phyloP scores from a whole-genome alignment of 2,888 invertebrate species.

The Campoletis raptor region DNA sequence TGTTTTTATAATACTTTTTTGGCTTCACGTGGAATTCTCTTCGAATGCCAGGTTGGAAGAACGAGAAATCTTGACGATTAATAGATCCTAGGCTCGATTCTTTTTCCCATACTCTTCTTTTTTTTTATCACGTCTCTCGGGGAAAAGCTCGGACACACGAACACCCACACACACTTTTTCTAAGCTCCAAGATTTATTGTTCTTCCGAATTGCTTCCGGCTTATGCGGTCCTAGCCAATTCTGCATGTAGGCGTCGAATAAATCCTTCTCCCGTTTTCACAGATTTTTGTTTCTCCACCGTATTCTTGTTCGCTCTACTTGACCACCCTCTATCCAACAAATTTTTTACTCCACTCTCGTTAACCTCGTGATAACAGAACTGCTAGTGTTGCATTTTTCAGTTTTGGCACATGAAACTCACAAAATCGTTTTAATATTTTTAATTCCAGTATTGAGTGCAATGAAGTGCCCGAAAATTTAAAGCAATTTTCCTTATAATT shows the following conservation, averaged over 20 bases:
- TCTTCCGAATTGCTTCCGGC: constrained; percentile 66
- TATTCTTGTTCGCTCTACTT: constrained; percentile 25
- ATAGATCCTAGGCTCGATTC: constrained; percentile 67
- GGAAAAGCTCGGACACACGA: constrained; percentile 39
- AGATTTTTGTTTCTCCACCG: constrained; percentile 31
- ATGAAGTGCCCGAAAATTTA: neutral
- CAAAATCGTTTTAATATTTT: neutral
- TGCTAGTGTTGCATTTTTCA: constrained; percentile 20
- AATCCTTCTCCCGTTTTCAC: constrained; percentile 61
- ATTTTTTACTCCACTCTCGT: constrained; percentile 27
- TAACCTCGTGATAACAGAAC: constrained; percentile 13
- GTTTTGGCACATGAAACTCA: neutral
- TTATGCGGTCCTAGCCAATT: constrained; percentile 68
- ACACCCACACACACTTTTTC: constrained; percentile 53
- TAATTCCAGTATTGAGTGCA: neutral
- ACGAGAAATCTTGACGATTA: constrained; percentile 77
- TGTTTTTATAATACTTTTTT: constrained; percentile 6
- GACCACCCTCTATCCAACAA: constrained; percentile 14
- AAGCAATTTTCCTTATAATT: neutral
- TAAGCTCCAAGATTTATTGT: constrained; percentile 66
- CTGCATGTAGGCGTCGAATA: constrained; percentile 69
- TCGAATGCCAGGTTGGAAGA: constrained; percentile 68
- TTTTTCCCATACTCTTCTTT: constrained; percentile 63
- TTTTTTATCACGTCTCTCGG: constrained; percentile 51
- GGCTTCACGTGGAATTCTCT: constrained; percentile 16